Conservation (phyloP, 1,140 invertebrate species). For the Steinernema feltiae region DNA sequence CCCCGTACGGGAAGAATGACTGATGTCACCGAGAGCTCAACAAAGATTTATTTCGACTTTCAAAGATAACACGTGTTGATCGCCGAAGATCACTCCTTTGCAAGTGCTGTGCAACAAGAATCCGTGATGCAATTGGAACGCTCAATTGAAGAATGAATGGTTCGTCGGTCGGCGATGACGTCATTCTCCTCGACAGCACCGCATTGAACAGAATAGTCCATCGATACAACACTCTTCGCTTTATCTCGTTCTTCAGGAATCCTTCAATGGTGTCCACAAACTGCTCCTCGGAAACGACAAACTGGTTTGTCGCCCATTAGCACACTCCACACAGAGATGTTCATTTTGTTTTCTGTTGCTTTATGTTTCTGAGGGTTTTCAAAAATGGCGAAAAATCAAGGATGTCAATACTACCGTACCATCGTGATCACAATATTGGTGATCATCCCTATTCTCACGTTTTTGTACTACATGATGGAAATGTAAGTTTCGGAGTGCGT, state of each 20-base stretch:
- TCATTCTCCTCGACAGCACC: neutral
- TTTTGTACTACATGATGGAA: neutral
- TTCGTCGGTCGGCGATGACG: too few relatives aligned
- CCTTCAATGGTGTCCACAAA: neutral
- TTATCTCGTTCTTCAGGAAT: neutral
- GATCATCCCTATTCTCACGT: neutral
- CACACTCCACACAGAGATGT: neutral
- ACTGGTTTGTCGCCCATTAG: neutral
- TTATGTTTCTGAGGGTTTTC: neutral
- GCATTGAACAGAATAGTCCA: neutral
- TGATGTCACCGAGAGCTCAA: neutral
- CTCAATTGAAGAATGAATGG: too few relatives aligned
- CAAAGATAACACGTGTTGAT: neutral
- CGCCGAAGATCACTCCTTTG: neutral
- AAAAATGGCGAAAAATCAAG: neutral
- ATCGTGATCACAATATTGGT: neutral
- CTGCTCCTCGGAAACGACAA: neutral
- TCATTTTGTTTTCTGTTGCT: neutral
- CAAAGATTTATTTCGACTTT: neutral
- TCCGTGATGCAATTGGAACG: neutral
- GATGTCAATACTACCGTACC: neutral
- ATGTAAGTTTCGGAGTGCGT: neutral
- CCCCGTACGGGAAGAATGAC: neutral
- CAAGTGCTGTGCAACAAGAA: too few relatives aligned
- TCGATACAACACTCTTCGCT: neutral